Conservation (phyloP, 2,113 vertebrate species). For the Nipponia nippon region DNA sequence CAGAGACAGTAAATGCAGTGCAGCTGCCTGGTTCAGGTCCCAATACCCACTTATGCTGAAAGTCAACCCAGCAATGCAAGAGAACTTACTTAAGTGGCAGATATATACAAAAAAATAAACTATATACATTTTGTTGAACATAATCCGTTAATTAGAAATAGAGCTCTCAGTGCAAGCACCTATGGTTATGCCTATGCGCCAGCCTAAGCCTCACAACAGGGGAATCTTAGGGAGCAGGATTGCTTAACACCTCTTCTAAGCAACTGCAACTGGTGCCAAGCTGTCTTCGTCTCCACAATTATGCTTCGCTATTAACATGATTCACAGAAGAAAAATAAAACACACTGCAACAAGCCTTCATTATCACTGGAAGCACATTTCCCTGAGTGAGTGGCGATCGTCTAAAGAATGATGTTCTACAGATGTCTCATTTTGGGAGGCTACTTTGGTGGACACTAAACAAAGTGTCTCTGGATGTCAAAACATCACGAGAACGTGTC, state of each 20-base stretch:
- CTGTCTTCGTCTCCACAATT: not conserved
- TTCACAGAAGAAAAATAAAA: not conserved
- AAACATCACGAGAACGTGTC: not conserved
- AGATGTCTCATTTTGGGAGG: not conserved
- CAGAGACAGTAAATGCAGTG: not conserved
- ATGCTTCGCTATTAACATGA: not conserved
- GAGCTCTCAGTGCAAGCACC: not conserved
- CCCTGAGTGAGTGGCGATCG: not conserved
- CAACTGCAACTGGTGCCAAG: not conserved
- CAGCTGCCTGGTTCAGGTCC: not conserved
- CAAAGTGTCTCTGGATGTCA: not conserved
- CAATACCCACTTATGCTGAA: not conserved
- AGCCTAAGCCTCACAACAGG: not conserved
- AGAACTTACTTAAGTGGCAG: not conserved
- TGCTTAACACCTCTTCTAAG: not conserved
- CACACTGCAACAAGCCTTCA: not conserved
- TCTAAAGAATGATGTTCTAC: not conserved
- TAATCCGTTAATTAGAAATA: not conserved
- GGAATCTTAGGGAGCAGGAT: not conserved
- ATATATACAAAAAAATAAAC: not conserved
- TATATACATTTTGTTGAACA: not conserved
- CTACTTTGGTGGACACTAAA: not conserved
- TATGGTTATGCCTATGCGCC: not conserved
- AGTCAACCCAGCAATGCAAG: not conserved
- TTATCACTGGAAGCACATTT: not conserved